Evolutionary conservation across 2,888 invertebrate genomes (phyloP).

Genomic region (Hypsopygia costalis): DNA sequence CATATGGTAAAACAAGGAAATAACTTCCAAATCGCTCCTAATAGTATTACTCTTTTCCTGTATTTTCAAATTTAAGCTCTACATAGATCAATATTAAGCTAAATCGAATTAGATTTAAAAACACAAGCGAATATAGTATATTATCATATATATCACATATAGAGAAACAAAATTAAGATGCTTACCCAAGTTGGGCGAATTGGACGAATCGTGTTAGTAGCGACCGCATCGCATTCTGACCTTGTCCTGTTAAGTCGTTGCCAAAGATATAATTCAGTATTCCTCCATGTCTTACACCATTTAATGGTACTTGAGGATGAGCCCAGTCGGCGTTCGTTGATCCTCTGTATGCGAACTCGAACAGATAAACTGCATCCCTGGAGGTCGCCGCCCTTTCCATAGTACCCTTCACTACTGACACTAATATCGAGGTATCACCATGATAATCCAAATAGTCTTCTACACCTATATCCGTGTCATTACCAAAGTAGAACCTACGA

Average conservation of each 20-base stretch:
- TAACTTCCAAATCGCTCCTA: too few species aligned
- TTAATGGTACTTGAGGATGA: conserved; percentile 43
- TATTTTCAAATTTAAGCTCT: too few species aligned
- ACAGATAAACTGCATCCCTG: conserved; percentile 39
- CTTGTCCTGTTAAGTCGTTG: conserved; percentile 37
- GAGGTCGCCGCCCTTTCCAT: conserved; percentile 51
- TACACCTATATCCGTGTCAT: conserved; percentile 43
- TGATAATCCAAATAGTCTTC: conserved; percentile 59
- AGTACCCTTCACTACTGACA: conserved; percentile 50
- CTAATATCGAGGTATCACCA: conserved; percentile 53
- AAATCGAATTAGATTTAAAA: too few species aligned
- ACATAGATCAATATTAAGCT: too few species aligned
- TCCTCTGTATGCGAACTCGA: conserved; percentile 57
- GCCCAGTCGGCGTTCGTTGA: conserved; percentile 50
- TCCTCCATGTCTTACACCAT: conserved; percentile 55
- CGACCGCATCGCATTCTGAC: conserved; percentile 30
- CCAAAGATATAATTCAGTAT: conserved; percentile 59
- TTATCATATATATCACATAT: too few species aligned
- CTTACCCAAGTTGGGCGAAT: conserved; percentile 59
- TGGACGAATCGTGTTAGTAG: conserved; percentile 38
- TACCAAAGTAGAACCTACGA: conserved; percentile 49
- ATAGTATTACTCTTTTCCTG: too few species aligned
- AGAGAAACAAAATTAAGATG: background rate
- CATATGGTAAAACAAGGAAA: too few species aligned
- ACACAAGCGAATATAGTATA: too few species aligned